phyloP scores from a whole-genome alignment of 2,888 invertebrate species.

The Elgonia sp. region DNA sequence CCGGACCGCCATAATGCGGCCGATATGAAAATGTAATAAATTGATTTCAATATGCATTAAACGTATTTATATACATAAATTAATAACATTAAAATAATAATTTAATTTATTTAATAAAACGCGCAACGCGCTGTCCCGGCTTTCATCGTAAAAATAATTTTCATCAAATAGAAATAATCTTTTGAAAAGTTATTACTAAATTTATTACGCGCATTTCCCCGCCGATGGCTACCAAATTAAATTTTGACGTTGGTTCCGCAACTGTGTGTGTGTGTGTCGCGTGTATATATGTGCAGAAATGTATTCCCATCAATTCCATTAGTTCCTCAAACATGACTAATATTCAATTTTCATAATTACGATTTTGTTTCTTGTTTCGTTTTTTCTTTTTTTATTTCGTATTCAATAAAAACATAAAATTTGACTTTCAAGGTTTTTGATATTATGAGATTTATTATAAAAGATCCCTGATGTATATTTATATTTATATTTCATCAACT shows the following conservation, averaged over 20 bases:
- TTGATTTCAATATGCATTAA: slow-evolving; percentile 59
- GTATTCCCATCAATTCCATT: slow-evolving; percentile 55
- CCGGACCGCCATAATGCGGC: slow-evolving; percentile 36
- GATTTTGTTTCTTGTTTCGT: slow-evolving; percentile 17
- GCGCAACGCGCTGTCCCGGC: slow-evolving; percentile 2
- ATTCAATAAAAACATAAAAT: too few relatives aligned
- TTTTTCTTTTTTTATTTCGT: not conserved
- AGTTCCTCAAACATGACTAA: slow-evolving; percentile 52
- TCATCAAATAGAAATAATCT: slow-evolving; percentile 61
- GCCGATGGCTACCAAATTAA: slow-evolving; percentile 65
- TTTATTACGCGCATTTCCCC: slow-evolving; percentile 62
- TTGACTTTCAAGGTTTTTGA: too few relatives aligned
- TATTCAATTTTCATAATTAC: slow-evolving; percentile 62
- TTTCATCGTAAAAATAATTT: slow-evolving; percentile 61
- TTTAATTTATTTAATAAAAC: slow-evolving; percentile 66
- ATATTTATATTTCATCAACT: too few relatives aligned
- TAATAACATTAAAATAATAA: slow-evolving; percentile 67
- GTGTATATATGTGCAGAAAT: not conserved
- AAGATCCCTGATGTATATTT: too few relatives aligned
- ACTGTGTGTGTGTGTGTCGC: slow-evolving; percentile 11
- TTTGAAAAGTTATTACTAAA: slow-evolving; percentile 68
- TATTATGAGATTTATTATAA: too few relatives aligned
- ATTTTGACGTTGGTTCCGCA: slow-evolving; percentile 53
- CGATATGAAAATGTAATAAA: slow-evolving; percentile 60
- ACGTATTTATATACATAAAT: slow-evolving; percentile 61